Percentiles rank a stretch among this genome's conserved stretches.
Evolutionary conservation across 2,888 invertebrate species (phyloP).

Genomic region (Cantharis rustica): DNA sequence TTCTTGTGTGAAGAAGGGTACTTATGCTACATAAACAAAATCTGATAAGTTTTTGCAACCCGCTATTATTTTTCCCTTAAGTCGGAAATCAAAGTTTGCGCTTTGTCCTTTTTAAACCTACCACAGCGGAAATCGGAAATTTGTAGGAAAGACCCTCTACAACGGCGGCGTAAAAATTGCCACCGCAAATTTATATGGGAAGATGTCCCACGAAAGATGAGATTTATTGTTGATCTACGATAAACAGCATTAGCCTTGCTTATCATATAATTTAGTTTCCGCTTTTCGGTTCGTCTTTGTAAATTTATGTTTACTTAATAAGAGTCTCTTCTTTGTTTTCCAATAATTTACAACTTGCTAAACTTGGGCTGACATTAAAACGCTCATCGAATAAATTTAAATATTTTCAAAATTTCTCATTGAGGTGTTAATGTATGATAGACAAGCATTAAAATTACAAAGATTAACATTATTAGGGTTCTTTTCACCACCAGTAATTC

Average conservation of each 20-base stretch:
- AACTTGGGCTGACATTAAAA: neutral
- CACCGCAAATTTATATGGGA: constrained; percentile 25
- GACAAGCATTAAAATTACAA: constrained; percentile 12
- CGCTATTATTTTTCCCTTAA: constrained; percentile 32
- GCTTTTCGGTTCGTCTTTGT: constrained; percentile 8
- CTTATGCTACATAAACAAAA: constrained; percentile 31
- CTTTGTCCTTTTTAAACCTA: constrained; percentile 27
- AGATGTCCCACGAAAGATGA: constrained; percentile 17
- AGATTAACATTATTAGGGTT: constrained; percentile 28
- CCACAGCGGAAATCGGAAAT: constrained; percentile 32
- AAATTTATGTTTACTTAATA: neutral
- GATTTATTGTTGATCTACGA: constrained; percentile 23
- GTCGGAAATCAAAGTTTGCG: constrained; percentile 28
- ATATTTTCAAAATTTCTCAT: neutral
- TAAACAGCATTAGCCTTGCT: constrained; percentile 21
- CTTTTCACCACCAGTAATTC: constrained; percentile 28
- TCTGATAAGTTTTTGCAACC: constrained; percentile 28
- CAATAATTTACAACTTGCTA: neutral
- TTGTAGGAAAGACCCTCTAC: constrained; percentile 24
- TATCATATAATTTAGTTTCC: constrained; percentile 24
- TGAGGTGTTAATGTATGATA: neutral
- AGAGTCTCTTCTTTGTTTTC: neutral
- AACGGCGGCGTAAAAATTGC: constrained; percentile 20
- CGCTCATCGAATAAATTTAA: neutral
- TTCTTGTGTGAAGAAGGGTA: constrained; percentile 23